A percentile compares a stretch with the other conserved stretches of the same genome.
phyloP scores from a whole-genome alignment of 2,113 vertebrate genomes.

The Tursiops truncatus region DNA sequence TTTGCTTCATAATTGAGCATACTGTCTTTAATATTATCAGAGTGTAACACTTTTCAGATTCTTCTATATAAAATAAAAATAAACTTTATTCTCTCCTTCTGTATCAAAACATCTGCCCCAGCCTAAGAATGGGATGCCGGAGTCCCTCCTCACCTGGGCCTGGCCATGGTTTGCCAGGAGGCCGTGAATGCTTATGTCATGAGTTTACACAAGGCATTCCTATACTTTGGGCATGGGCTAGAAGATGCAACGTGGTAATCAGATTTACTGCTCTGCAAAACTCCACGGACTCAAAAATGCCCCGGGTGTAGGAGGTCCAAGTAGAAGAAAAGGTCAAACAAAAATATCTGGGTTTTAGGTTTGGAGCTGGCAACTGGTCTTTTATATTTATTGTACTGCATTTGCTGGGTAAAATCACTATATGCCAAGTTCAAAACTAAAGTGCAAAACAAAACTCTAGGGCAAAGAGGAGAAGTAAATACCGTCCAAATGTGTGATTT shows the following conservation, averaged over 20 bases:
- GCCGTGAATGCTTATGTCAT: background rate
- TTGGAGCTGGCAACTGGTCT: background rate
- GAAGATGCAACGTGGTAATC: background rate
- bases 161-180: background rate
- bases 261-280: background rate
- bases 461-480: background rate
- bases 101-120: background rate
- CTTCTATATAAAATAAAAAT: conserved; percentile 30
- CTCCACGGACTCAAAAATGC: background rate
- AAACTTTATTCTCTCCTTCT: background rate
- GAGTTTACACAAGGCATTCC: background rate
- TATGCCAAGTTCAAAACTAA: background rate
- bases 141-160: background rate
- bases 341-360: background rate
- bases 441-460: background rate
- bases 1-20: background rate
- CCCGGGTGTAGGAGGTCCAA: background rate
- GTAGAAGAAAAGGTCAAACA: background rate
- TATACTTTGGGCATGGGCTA: background rate
- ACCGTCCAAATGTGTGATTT: background rate
- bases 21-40: background rate
- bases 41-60: background rate
- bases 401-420: background rate
- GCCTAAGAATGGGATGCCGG: background rate
- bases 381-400: background rate